Evolutionary conservation across 2,888 invertebrate genomes (phyloP), one percentile per base, ranked within the genome.

Genomic region (Sphinx pinastri): DNA sequence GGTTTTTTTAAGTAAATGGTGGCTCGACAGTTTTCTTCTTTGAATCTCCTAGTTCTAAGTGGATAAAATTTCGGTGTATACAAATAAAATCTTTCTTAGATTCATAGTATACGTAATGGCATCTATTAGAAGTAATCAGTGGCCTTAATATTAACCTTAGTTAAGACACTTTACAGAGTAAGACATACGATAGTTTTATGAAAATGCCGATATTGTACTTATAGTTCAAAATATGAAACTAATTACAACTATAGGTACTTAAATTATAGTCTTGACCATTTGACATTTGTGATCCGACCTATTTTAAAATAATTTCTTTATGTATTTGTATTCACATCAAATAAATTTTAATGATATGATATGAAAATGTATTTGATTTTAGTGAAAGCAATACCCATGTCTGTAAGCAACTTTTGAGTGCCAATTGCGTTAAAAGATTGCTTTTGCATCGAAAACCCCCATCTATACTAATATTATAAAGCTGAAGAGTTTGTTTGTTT

Each of bases 341-440:
- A 63, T 63, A 63, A 63, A 63, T 49, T 49, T 1, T 49, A 63
- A 19, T 58, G 19, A 63, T 47, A 13, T 47, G 47, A 63, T n/a
- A 25, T 25, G n/a, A 49, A 16, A 19, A 49, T 49, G 16, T 63
- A 19, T 49, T 63, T 11, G 13, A 19, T 63, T 49, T 19, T 12
- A 51, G 51, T 14, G 10, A 51, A 12, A 51, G 14, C 12, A 51
- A 51, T 51, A 51, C 4, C 2, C 11, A 51, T 13, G 51, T 14
- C 51, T 51, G 10, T 14, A 12, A 38, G 8, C 38, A 38, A 38
- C 8, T 38, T 38, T 38, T 38, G 8, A 0, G 5, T 5, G 38
- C 38, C 7, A 7, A 38, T 38, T 38, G 38, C 8, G 38, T 38
- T 38, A 7, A 38, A 38, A 38, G 1, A 7, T 38, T 38, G 38